Percentiles rank a stretch among this genome's conserved stretches.
phyloP scores from a whole-genome alignment of 2,797 vertebrate species.

The Denticeps clupeoides region DNA sequence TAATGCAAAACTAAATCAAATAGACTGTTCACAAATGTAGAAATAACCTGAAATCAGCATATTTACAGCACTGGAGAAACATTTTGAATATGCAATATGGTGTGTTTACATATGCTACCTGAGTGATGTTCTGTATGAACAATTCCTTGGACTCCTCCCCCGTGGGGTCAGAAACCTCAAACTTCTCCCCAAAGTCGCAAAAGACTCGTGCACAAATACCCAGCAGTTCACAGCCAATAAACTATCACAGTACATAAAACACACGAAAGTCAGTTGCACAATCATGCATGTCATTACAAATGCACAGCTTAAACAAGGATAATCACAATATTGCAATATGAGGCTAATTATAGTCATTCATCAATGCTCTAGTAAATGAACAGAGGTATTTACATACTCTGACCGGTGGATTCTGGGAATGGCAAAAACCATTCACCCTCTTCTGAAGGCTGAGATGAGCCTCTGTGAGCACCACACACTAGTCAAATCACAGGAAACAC shows the following conservation, averaged over 20 bases:
- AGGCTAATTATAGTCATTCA: no score
- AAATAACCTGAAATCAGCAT: not conserved
- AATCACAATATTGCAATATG: not conserved
- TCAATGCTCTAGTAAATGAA: not conserved
- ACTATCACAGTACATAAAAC: constrained; percentile 50
- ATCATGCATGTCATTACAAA: not conserved
- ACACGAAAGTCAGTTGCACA: not conserved
- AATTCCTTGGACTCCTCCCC: constrained; percentile 95
- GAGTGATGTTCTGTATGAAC: constrained; percentile 90
- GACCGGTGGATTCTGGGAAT: constrained; percentile 76
- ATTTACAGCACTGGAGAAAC: no score
- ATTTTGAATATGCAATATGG: not conserved
- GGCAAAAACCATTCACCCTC: constrained; percentile 85
- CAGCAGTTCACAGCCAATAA: constrained; percentile 79
- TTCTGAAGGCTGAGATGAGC: constrained; percentile 72
- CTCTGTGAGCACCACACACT: constrained; percentile 94
- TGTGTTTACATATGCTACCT: constrained; percentile 51
- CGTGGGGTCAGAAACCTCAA: constrained; percentile 89
- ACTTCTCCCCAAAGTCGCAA: constrained; percentile 92
- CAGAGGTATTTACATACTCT: constrained; percentile 58
- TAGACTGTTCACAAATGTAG: not conserved
- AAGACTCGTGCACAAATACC: constrained; percentile 88
- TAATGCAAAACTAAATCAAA: constrained; percentile 5
- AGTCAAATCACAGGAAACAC: constrained; percentile 5
- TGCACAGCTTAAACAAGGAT: not conserved